phyloP scores from a whole-genome alignment of 2,797 vertebrate genomes.

The Acanthornis magna region DNA sequence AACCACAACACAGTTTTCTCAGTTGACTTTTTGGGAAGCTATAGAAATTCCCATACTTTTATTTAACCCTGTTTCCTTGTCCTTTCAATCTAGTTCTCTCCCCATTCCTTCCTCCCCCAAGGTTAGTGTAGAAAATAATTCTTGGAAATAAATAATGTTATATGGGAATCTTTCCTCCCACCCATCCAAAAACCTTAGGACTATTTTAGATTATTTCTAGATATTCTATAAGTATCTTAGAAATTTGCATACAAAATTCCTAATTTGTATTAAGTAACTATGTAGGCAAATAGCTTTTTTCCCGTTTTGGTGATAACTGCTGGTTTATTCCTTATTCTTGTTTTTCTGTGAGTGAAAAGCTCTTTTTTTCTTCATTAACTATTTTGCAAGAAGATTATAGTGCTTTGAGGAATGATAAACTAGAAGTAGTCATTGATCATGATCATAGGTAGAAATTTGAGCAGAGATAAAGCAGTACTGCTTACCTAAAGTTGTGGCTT shows the following conservation, averaged over 20 bases:
- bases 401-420: not conserved
- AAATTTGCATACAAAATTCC: not conserved
- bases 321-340: not conserved
- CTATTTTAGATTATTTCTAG: not conserved
- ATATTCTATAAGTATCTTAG: not conserved
- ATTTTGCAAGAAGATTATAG: not conserved
- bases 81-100: not conserved
- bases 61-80: not conserved
- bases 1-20: not conserved
- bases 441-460: not conserved
- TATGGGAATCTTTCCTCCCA: not conserved
- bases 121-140: not conserved
- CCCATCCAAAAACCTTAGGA: not conserved
- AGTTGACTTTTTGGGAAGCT: not conserved
- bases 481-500: not conserved
- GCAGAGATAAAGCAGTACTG: not conserved
- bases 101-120: not conserved
- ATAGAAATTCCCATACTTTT: not conserved
- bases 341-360: not conserved
- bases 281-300: not conserved
- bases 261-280: not conserved
- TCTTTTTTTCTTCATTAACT: not conserved
- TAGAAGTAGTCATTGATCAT: not conserved
- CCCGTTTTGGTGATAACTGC: not conserved
- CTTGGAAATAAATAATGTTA: not conserved